These are phyloP conservation scores for Amblyopsis rosae DNA, from an alignment of 2,113 vertebrate genomes.

Conservation along the genomic window DNA sequence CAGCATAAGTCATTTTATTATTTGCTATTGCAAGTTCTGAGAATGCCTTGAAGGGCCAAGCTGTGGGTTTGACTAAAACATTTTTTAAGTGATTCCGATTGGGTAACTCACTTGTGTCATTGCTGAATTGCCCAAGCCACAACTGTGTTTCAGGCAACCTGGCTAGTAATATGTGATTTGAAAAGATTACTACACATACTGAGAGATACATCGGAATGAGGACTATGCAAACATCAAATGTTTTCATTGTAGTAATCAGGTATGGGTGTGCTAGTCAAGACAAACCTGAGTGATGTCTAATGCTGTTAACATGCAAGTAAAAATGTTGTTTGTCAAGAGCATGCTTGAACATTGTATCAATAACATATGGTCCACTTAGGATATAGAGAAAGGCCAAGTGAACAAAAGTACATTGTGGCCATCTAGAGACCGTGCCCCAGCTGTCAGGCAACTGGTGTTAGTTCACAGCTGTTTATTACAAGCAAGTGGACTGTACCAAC, in stretches of 20 bases:
- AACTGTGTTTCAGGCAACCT: not conserved
- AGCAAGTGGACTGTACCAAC: no score
- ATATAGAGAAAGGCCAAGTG: no score
- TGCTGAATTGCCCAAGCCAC: not conserved
- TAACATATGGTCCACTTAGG: no score
- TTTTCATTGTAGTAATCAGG: not conserved
- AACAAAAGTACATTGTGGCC: not conserved
- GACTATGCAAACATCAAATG: not conserved
- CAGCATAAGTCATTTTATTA: not conserved
- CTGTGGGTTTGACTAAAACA: slow-evolving; percentile 42
- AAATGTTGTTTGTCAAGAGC: not conserved
- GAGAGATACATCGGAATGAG: not conserved
- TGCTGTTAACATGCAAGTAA: not conserved
- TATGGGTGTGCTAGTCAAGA: not conserved
- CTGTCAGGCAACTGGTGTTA: not conserved
- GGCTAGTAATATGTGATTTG: not conserved
- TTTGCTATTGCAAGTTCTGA: slow-evolving; percentile 29
- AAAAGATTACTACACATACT: not conserved
- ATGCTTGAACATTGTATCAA: no score
- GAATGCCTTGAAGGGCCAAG: slow-evolving; percentile 30
- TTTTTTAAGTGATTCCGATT: slow-evolving; percentile 39
- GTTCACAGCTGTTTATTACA: no score
- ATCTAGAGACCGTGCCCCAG: not conserved
- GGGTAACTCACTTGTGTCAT: slow-evolving; percentile 9
- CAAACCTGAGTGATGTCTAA: not conserved